phyloP scores from a whole-genome alignment of 1,140 invertebrate genomes.

The Drosophila nasuta region DNA sequence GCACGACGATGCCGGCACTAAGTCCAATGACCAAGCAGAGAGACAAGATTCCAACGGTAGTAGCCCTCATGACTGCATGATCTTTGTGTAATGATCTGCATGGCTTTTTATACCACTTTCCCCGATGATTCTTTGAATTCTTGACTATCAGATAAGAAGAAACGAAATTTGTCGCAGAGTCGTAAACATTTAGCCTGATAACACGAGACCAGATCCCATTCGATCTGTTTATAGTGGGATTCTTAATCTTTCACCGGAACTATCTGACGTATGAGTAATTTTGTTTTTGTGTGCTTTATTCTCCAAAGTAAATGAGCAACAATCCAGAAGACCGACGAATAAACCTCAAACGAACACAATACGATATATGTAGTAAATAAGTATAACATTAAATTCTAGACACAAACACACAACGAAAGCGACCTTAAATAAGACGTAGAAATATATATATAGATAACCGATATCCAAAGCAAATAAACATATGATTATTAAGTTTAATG shows the following conservation, averaged over 20 bases:
- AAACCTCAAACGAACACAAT: conserved; percentile 74
- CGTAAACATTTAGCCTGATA: conserved; percentile 26
- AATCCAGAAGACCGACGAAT: conserved; percentile 60
- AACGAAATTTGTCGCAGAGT: conserved; percentile 56
- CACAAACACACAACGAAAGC: conserved; percentile 46
- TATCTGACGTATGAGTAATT: conserved; percentile 31
- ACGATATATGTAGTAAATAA: conserved; percentile 3
- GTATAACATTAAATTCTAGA: conserved; percentile 24
- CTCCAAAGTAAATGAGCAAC: conserved; percentile 69
- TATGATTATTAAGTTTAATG: background rate
- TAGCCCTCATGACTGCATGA: conserved; percentile 20
- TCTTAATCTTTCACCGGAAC: conserved; percentile 37
- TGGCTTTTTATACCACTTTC: conserved; percentile 27
- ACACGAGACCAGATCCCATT: conserved; percentile 45
- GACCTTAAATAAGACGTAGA: conserved; percentile 26
- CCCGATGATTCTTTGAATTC: background rate
- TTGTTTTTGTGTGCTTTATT: conserved; percentile 74
- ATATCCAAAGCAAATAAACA: background rate
- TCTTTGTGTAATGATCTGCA: background rate
- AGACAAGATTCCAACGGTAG: conserved; percentile 21
- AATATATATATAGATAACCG: conserved; percentile 40
- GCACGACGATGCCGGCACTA: conserved; percentile 6
- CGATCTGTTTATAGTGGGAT: conserved; percentile 68
- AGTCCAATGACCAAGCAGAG: conserved; percentile 35
- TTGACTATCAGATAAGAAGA: conserved; percentile 53